These are phyloP conservation scores for Sternotherus odoratus DNA, from an alignment of 2,797 vertebrate species.

Conservation along the genomic window DNA sequence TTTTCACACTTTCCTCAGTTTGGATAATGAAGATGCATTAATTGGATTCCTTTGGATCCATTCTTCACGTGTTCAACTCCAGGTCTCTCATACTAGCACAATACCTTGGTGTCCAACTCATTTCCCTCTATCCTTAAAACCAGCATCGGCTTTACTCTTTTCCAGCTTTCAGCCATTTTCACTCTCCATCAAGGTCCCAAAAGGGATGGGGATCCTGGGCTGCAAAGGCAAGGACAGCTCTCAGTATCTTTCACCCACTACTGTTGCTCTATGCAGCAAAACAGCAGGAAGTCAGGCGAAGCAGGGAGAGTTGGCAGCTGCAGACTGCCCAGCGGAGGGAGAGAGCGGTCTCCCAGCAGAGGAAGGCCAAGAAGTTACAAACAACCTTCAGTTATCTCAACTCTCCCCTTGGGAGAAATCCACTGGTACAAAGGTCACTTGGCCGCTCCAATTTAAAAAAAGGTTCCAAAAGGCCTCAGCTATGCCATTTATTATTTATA, in stretches of 20 bases:
- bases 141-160: neutral
- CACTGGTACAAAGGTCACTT: neutral
- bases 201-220: neutral
- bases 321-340: neutral
- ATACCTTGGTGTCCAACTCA: accelerated
- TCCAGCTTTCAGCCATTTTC: neutral
- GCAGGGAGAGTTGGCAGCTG: neutral
- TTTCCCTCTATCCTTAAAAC: neutral
- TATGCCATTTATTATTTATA: neutral
- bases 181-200: neutral
- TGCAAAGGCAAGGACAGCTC: neutral
- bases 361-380: neutral
- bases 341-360: neutral
- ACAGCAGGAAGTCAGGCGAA: neutral
- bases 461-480: neutral
- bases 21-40: conserved; percentile 17
- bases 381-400: neutral
- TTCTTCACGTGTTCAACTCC: neutral
- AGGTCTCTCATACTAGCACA: neutral
- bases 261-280: neutral
- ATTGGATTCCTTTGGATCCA: neutral
- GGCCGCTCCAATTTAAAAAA: neutral
- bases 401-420: neutral
- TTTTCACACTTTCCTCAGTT: neutral
- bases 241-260: neutral